Percentiles rank a stretch among this genome's conserved stretches.
These are phyloP conservation scores for Argentina silus DNA, from an alignment of 2,797 vertebrate species.

Conservation along the genomic window DNA sequence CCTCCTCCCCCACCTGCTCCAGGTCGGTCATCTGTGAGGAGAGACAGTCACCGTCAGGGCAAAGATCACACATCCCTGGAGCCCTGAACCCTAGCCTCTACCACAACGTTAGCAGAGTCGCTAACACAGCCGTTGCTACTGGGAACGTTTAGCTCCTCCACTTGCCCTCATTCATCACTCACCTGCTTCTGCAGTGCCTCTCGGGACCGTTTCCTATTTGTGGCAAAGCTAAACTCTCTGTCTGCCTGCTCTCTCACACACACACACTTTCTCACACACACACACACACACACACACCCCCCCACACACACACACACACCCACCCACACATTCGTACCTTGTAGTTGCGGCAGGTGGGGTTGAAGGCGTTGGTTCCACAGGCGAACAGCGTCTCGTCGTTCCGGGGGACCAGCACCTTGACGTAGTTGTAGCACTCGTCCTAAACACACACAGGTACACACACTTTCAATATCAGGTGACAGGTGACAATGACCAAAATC, in stretches of 20 bases:
- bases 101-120: slow-evolving; percentile 20
- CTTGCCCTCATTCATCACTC: slow-evolving; percentile 36
- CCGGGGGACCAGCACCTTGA: slow-evolving; percentile 94
- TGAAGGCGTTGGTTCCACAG: slow-evolving; percentile 95
- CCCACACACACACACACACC: not conserved
- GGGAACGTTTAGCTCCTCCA: not conserved
- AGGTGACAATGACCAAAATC: not conserved
- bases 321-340: slow-evolving; percentile 70
- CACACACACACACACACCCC: not conserved
- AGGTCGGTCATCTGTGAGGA: slow-evolving; percentile 86
- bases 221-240: no score
- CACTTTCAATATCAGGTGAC: not conserved
- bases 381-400: slow-evolving; percentile 93
- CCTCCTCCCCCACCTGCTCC: slow-evolving; percentile 92
- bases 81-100: not conserved
- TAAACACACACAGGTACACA: slow-evolving; percentile 61
- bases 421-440: slow-evolving; percentile 98
- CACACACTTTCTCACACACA: slow-evolving; percentile 10
- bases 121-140: slow-evolving; percentile 9
- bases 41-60: slow-evolving; percentile 17
- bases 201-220: slow-evolving; percentile 1
- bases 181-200: slow-evolving; percentile 14
- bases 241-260: not conserved
- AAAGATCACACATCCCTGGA: not conserved
- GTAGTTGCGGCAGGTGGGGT: slow-evolving; percentile 93